Percentiles rank a stretch among this genome's conserved stretches.
Conservation (phyloP, 2,888 invertebrate species). For the Diploptera punctata region DNA sequence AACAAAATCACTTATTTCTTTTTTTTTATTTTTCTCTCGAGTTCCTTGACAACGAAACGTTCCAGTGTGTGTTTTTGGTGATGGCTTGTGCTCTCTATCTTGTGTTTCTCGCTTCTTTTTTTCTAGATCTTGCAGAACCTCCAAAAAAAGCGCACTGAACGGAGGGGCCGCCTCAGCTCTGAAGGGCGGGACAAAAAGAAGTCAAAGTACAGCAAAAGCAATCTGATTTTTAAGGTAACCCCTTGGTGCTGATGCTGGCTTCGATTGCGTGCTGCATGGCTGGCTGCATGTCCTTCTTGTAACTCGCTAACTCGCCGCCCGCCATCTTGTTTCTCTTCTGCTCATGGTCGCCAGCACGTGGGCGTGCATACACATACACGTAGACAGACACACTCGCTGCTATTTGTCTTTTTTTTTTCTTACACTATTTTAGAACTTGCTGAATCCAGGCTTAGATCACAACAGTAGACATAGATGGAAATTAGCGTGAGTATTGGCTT, state of each 20-base stretch:
- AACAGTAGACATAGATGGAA: slow-evolving; percentile 20
- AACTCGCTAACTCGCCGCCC: slow-evolving; percentile 40
- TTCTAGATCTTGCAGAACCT: slow-evolving; percentile 99
- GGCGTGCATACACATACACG: neutral
- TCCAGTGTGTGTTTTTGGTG: slow-evolving; percentile 39
- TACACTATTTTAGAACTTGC: slow-evolving; percentile 13
- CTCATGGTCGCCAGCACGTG: slow-evolving; percentile 37
- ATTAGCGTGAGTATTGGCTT: slow-evolving; percentile 22
- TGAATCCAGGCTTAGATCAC: slow-evolving; percentile 10
- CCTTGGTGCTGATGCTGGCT: slow-evolving; percentile 41
- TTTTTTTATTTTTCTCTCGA: slow-evolving; percentile 13
- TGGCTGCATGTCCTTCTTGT: slow-evolving; percentile 25
- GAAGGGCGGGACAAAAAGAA: slow-evolving; percentile 88
- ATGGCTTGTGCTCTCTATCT: slow-evolving; percentile 65
- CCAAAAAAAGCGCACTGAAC: slow-evolving; percentile 98
- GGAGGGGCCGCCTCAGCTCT: slow-evolving; percentile 95
- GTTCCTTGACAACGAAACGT: slow-evolving; percentile 18
- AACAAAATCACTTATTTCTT: slow-evolving; percentile 12
- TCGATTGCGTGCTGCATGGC: slow-evolving; percentile 36
- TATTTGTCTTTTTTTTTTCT: neutral
- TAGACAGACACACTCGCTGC: neutral
- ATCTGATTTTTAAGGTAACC: slow-evolving; percentile 98
- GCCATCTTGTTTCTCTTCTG: slow-evolving; percentile 44
- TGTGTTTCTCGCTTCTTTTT: slow-evolving; percentile 73
- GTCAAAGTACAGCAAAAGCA: slow-evolving; percentile 93